Evolutionary conservation across 1,140 invertebrate genomes (phyloP).

Genomic region (Cydia strobilella): DNA sequence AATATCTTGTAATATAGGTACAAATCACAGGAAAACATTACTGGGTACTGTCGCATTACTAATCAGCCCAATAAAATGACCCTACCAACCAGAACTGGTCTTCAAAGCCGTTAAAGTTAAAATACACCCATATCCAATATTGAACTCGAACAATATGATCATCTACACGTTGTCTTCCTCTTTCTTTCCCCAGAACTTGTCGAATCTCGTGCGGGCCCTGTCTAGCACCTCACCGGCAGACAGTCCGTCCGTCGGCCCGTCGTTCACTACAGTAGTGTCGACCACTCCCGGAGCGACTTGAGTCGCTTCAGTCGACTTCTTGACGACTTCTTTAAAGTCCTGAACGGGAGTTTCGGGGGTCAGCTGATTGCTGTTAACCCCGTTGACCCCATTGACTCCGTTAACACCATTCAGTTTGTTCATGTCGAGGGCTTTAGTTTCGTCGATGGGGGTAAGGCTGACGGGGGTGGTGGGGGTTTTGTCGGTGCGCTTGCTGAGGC

Average conservation of each 20-base stretch:
- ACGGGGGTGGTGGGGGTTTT: conserved; percentile 78
- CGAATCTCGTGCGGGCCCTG: conserved; percentile 90
- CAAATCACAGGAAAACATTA: not conserved
- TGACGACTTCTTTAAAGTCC: conserved; percentile 65
- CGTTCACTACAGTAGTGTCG: conserved; percentile 75
- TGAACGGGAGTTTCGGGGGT: conserved; percentile 71
- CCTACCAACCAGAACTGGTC: not conserved
- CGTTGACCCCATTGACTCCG: conserved; percentile 51
- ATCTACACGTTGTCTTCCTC: conserved; percentile 77
- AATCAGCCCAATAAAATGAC: not conserved
- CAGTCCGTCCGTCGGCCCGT: conserved; percentile 58
- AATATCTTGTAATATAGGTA: not conserved
- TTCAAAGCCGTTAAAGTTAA: not conserved
- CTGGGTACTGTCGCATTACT: not conserved
- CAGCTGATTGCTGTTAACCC: conserved; percentile 68
- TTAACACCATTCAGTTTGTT: conserved; percentile 72
- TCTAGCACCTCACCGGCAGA: conserved; percentile 89
- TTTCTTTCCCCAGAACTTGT: conserved; percentile 90
- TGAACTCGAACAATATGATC: conserved; percentile 35
- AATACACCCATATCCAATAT: conserved; percentile 29
- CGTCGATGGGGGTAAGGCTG: conserved; percentile 77
- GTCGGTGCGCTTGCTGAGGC: conserved; percentile 72
- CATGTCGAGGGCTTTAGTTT: conserved; percentile 75
- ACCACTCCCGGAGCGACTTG: conserved; percentile 74
- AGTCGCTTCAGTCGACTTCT: conserved; percentile 75